Evolutionary conservation across 2,888 invertebrate genomes (phyloP).

Genomic region (Timema cristinae): DNA sequence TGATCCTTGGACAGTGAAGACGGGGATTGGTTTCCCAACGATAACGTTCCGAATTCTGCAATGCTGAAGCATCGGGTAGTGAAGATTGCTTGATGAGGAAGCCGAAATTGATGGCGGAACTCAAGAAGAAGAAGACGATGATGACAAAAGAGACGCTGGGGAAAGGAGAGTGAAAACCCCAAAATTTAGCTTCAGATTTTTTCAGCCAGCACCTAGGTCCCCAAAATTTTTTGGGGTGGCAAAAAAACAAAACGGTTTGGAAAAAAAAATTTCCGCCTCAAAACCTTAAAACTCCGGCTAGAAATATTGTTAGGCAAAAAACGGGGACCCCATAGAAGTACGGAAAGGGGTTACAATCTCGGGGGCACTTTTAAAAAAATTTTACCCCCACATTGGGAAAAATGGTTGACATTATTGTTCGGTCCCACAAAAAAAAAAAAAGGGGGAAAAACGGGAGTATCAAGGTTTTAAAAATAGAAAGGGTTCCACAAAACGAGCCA

Average conservation of each 20-base stretch:
- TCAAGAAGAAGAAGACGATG: not conserved
- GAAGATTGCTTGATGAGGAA: not conserved
- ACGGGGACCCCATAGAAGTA: no score
- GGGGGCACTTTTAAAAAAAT: no score
- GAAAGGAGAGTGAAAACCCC: conserved; percentile 11
- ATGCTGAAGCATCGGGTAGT: not conserved
- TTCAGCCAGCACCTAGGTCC: not conserved
- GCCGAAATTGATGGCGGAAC: not conserved
- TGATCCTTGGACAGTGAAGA: conserved; percentile 14
- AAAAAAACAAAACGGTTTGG: conserved; percentile 15
- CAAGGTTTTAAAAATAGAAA: not conserved
- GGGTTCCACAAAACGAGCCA: not conserved
- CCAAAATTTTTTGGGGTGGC: not conserved
- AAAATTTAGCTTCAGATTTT: not conserved
- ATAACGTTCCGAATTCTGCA: conserved; percentile 15
- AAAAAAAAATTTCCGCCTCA: conserved; percentile 13
- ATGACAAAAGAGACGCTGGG: not conserved
- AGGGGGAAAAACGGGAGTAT: no score
- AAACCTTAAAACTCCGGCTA: not conserved
- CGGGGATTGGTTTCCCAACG: conserved; percentile 15
- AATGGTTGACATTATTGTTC: not conserved
- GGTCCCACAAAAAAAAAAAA: no score
- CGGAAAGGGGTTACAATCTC: no score
- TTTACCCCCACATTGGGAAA: no score
- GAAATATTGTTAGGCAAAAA: not conserved